Evolutionary conservation across 2,888 invertebrate species (phyloP), one percentile per base, ranked within the genome.

Genomic region (Operophtera brumata): DNA sequence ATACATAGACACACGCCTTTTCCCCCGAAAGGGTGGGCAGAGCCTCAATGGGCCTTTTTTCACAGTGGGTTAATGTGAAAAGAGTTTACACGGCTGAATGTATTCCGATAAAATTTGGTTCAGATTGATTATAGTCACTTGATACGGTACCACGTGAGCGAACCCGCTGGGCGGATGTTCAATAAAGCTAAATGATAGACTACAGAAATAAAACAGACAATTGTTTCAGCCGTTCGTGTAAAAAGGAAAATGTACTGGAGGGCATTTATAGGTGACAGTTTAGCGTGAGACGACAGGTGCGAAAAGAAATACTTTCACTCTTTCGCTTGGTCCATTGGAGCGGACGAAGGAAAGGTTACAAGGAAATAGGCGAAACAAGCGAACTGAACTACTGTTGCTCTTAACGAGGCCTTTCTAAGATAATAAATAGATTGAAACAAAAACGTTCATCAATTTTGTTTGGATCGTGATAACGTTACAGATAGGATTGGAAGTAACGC

Each of bases 221-320:
- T 70, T 66, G 67, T 74, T 76, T 64, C 69, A 66, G 68, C 10
- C 26, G 47, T 45, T 60, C 69, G 71, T 63, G 71, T 64, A 69
- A 70, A 74, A 73, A 73, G 70, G 77, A 70, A 82, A 77, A 77
- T 76, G 79, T 78, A 77, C 79, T 75, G 69, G 73, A 77, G 76
- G 82, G 77, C 78, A 78, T 78, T 73, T 75, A 71, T 71, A 71
- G 66, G 73, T 65, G 69, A 67, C 66, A 71, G 73, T 75, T 74
- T 76, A 74, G 67, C 75, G 77, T 55, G 81, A 81, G 75, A 65
- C 67, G 71, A 64, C 84, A 84, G 83, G 82, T 85, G 85, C 65
- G 69, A 62, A 47, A 40, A 60, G 66, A 77, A 77, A 80, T 78
- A 77, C 81, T 73, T 78, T 66, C 59, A 59, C 59, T 53, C 37